Evolutionary conservation across 2,113 vertebrate species (phyloP).

Genomic region (Cygnus buccinator): DNA sequence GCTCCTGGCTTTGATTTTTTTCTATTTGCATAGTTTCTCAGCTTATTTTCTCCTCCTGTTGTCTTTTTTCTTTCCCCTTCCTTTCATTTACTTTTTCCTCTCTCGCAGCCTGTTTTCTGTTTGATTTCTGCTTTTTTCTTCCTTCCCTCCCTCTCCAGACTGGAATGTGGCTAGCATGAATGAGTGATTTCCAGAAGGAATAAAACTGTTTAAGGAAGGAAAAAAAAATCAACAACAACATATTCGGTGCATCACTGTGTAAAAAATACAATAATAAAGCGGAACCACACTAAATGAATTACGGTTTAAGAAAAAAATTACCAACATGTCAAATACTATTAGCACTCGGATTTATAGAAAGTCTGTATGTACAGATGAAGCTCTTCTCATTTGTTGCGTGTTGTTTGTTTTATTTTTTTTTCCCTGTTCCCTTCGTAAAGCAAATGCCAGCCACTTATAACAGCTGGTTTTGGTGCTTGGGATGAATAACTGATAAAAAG

Average conservation of each 20-base stretch:
- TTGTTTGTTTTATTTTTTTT: neutral
- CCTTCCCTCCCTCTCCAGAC: neutral
- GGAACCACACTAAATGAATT: constrained; percentile 76
- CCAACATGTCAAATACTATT: constrained; percentile 77
- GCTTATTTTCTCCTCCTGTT: neutral
- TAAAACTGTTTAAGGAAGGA: constrained; percentile 54
- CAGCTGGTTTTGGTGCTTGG: constrained; percentile 58
- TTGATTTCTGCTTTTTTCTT: neutral
- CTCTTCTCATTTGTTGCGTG: neutral
- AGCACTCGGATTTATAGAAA: constrained; percentile 56
- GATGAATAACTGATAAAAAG: constrained; percentile 54
- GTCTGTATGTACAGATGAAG: constrained; percentile 31
- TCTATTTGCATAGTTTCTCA: neutral
- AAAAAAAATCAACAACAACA: neutral
- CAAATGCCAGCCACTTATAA: neutral
- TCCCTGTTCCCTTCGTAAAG: constrained; percentile 37
- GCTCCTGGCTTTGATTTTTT: neutral
- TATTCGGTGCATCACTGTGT: constrained; percentile 70
- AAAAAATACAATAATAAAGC: constrained; percentile 76
- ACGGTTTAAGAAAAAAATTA: constrained; percentile 65
- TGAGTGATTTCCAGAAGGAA: constrained; percentile 72
- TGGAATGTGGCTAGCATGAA: constrained; percentile 16
- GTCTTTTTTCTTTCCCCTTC: neutral
- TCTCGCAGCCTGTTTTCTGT: neutral
- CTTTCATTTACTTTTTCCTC: constrained; percentile 4